Evolutionary conservation across 2,113 vertebrate genomes (phyloP).

Genomic region (Podarcis raffonei): DNA sequence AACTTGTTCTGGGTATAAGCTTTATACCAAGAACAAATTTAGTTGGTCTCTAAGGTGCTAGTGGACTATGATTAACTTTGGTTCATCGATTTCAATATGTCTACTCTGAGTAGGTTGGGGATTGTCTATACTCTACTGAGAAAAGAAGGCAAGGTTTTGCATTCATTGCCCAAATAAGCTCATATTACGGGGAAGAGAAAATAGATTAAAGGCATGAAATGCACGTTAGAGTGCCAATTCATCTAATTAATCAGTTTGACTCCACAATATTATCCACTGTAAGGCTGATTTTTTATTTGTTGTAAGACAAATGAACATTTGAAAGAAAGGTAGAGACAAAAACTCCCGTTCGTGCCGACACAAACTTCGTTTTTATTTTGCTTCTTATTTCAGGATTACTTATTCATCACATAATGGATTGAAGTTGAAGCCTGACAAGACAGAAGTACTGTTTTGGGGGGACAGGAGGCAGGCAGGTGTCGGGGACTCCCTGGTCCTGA

Average conservation of each 20-base stretch:
- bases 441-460: too few relatives aligned
- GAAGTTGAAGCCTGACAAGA: too few relatives aligned
- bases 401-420: background rate
- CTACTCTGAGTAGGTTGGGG: too few relatives aligned
- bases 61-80: too few relatives aligned
- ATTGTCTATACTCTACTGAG: too few relatives aligned
- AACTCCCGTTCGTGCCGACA: background rate
- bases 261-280: background rate
- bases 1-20: too few relatives aligned
- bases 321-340: background rate
- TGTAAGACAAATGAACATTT: background rate
- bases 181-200: background rate
- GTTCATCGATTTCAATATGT: too few relatives aligned
- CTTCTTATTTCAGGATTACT: background rate
- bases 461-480: too few relatives aligned
- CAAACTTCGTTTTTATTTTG: background rate
- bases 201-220: background rate
- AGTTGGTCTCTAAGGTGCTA: too few relatives aligned
- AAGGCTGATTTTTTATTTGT: background rate
- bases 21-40: too few relatives aligned
- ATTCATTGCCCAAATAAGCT: background rate
- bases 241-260: background rate
- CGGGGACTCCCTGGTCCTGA: too few relatives aligned
- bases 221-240: background rate
- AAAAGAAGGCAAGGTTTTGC: background rate